Conservation (phyloP, 2,797 vertebrate genomes). For the Sebastes baramenuke region DNA sequence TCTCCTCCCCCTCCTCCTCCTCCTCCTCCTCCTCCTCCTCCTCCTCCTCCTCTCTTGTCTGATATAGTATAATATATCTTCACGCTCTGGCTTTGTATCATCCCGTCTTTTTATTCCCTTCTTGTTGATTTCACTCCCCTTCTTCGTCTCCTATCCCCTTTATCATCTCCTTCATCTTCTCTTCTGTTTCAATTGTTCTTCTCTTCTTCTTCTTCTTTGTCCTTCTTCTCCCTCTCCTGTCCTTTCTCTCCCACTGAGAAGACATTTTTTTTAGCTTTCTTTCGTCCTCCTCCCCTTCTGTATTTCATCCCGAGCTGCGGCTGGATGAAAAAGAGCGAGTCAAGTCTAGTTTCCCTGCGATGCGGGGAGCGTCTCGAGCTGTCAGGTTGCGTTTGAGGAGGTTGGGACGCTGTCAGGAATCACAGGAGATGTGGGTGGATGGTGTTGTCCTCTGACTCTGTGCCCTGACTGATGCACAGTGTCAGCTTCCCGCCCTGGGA, state of each 20-base stretch:
- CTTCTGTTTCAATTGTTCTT: neutral
- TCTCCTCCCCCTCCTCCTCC: no score
- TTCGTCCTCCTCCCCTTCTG: neutral
- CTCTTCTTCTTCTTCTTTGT: neutral
- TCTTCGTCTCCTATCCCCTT: neutral
- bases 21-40: neutral
- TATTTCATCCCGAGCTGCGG: neutral
- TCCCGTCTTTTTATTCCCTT: neutral
- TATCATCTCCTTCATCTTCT: neutral
- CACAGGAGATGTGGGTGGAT: conserved; percentile 30
- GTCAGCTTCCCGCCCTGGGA: conserved; percentile 49
- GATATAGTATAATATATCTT: neutral
- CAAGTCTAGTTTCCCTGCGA: conserved; percentile 18
- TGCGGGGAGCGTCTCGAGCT: conserved; percentile 31
- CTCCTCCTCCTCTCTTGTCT: neutral
- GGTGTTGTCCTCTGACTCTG: conserved; percentile 5
- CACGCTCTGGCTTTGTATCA: neutral
- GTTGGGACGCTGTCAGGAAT: conserved; percentile 35
- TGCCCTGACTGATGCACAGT: conserved; percentile 52
- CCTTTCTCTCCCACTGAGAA: neutral
- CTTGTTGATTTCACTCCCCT: neutral
- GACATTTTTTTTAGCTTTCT: neutral
- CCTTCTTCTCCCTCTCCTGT: neutral
- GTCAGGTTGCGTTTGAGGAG: conserved; percentile 46
- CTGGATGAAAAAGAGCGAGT: neutral